Base-by-base conservation (phyloP, 2,113 vertebrate genomes). In the Ammospiza caudacuta region DNA sequence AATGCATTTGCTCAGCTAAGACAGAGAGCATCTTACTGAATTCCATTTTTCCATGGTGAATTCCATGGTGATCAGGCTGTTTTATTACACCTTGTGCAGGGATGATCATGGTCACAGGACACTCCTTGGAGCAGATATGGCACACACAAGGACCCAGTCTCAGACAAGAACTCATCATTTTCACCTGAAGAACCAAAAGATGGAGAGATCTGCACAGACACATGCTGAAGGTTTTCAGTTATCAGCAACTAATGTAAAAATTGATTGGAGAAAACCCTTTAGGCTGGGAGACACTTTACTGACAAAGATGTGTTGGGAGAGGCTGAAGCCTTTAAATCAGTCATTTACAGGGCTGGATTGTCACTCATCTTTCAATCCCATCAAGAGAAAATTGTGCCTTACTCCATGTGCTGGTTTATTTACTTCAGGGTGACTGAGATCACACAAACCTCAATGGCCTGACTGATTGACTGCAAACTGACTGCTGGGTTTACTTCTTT, bases 21-120 rank as follows among this genome's bases (percentile, higher is more conserved):
- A 44, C 1, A 1, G 1, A 43, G 3, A 51, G 2, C 29, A 47
- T 9, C 41, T 37, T 5, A 3, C 0, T 1, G 6, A 62, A n/a
- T 25, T 63, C 22, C 17, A n/a, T 13, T 46, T 47, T 39, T 16
- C 35, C 17, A 11, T 3, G 5, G 11, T 59, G 27, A 35, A 51
- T 31, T 31, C 37, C 44, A 5, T 8, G 46, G 43, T 52, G 37
- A 29, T 44, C 64, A 92, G 14, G 13, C 3, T 41, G 31, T 3
- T 91, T 62, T 46, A 37, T 27, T 12, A 8, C 6, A 24, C 10
- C 9, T 82, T 12, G 35, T 24, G 4, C 9, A 41, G 57, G 14
- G 11, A 1, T 27, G 35, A 3, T 41, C 15, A 6, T 5, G 47
- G 51, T 4, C 57, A 44, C 35, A 25, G n/a, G 43, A 21, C 55